phyloP scores from a whole-genome alignment of 2,113 vertebrate genomes.

The Gavia stellata region DNA sequence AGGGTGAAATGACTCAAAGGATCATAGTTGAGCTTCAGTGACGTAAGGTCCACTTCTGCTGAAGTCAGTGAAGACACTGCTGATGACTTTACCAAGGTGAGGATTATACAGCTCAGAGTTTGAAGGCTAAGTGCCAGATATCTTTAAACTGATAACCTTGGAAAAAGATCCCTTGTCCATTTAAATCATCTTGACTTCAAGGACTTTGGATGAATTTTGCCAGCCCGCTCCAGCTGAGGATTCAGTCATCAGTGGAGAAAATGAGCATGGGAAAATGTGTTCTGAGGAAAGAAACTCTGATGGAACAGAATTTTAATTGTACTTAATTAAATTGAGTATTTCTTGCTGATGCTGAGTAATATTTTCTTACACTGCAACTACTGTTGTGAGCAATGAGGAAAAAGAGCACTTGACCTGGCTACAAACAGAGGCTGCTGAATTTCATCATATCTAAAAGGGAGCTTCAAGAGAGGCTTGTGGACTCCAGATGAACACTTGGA shows the following conservation, averaged over 20 bases:
- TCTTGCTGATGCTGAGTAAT: neutral
- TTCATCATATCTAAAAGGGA: neutral
- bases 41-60: neutral
- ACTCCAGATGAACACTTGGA: neutral
- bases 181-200: neutral
- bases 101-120: neutral
- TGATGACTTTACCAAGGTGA: neutral
- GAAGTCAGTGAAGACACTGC: neutral
- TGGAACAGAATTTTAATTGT: neutral
- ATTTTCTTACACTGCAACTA: neutral
- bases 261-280: neutral
- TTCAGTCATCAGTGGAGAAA: neutral
- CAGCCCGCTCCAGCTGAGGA: neutral
- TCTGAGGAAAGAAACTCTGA: neutral
- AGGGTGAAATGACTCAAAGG: neutral
- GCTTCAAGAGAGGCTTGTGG: neutral
- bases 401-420: neutral
- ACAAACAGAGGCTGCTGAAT: neutral
- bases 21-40: neutral
- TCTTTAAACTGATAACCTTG: neutral
- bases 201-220: neutral
- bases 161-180: neutral
- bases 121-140: neutral
- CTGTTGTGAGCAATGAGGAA: neutral
- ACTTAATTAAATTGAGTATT: neutral